Conservation (phyloP, 2,888 invertebrate genomes). For the Rhabditoides inermis region DNA sequence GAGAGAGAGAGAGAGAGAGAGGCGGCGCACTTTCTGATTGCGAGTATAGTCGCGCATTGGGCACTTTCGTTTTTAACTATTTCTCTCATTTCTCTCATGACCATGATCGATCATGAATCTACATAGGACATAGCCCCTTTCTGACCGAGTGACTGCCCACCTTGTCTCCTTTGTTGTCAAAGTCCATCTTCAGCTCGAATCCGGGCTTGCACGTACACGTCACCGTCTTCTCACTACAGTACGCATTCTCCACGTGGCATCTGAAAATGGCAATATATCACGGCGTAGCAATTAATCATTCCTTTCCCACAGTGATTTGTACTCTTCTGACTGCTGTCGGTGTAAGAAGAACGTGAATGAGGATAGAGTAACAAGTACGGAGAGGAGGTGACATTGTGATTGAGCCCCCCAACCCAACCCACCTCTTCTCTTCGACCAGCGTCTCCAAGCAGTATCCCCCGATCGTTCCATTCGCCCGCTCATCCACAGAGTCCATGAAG, state of each 20-base stretch:
- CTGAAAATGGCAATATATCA: conserved; percentile 6
- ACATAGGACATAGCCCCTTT: no score
- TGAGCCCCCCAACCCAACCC: neutral
- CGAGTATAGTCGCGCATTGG: neutral
- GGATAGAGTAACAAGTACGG: no score
- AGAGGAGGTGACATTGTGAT: no score
- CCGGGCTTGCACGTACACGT: conserved; percentile 49
- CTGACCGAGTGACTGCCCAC: conserved; percentile 12
- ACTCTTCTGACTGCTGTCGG: no score
- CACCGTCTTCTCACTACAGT: conserved; percentile 46
- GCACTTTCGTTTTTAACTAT: neutral
- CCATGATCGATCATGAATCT: neutral
- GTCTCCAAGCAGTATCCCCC: conserved; percentile 50
- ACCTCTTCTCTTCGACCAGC: conserved; percentile 45
- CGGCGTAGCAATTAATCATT: no score
- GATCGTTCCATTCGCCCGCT: conserved; percentile 48
- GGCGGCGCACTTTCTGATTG: no score
- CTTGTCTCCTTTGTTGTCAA: conserved; percentile 42
- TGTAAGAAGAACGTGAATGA: no score
- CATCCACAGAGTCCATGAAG: conserved; percentile 52
- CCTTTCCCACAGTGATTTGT: no score
- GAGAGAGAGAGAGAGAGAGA: no score
- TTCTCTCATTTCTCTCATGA: neutral
- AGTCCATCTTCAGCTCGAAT: conserved; percentile 46
- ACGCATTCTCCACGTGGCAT: conserved; percentile 42